Conservation (phyloP, 2,888 invertebrate genomes). For the Ormia ochracea region DNA sequence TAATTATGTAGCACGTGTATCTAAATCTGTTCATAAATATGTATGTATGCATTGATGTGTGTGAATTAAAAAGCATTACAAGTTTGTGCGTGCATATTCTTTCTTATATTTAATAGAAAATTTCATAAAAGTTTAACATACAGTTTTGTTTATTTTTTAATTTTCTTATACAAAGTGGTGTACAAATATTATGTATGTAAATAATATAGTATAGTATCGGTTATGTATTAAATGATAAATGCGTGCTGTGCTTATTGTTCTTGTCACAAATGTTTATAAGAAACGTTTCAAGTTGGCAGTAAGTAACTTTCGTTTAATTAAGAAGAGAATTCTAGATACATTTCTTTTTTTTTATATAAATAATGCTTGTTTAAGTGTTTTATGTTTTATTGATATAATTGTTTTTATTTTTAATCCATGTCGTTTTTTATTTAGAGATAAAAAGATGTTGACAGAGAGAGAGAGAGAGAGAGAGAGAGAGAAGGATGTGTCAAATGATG, state of each 20-base stretch:
- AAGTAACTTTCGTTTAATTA: slow-evolving; percentile 16
- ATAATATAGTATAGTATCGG: neutral
- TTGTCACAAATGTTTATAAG: neutral
- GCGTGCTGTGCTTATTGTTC: slow-evolving; percentile 37
- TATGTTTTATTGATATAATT: neutral
- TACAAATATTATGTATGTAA: slow-evolving; percentile 47
- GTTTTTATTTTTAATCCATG: slow-evolving; percentile 5
- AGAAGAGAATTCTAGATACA: slow-evolving; percentile 39
- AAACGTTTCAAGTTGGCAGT: slow-evolving; percentile 54
- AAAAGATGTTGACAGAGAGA: neutral
- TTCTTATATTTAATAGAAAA: slow-evolving; percentile 10
- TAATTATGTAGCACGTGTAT: slow-evolving; percentile 30
- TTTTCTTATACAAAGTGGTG: slow-evolving; percentile 22
- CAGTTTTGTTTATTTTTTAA: slow-evolving; percentile 5
- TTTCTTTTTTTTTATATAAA: neutral
- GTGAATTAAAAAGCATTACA: slow-evolving; percentile 38
- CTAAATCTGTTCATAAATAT: slow-evolving; percentile 30
- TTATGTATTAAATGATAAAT: slow-evolving; percentile 1
- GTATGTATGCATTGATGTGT: no score
- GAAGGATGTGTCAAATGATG: slow-evolving; percentile 43
- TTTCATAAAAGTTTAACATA: neutral
- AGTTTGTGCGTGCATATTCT: slow-evolving; percentile 49
- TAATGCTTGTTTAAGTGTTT: no score
- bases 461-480: slow-evolving; percentile 12
- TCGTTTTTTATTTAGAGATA: slow-evolving; percentile 21